These are phyloP conservation scores for Thaumatotibia leucotreta DNA, from an alignment of 1,140 invertebrate species.

Conservation along the genomic window DNA sequence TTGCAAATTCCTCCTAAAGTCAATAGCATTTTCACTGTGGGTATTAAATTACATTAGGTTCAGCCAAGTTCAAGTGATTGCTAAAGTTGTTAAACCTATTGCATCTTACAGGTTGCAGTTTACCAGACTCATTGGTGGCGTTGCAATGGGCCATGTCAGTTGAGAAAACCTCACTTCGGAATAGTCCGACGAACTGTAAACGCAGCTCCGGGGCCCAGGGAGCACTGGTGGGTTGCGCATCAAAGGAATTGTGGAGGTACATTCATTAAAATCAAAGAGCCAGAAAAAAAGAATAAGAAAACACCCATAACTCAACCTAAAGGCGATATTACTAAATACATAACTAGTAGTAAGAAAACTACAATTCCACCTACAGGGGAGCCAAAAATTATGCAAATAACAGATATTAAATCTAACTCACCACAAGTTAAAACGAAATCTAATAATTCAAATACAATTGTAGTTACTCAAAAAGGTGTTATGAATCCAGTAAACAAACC, in stretches of 20 bases:
- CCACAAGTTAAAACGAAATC: constrained; percentile 31
- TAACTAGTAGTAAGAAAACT: constrained; percentile 43
- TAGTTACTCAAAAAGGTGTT: constrained; percentile 46
- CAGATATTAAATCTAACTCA: constrained; percentile 27
- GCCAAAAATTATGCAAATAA: constrained; percentile 44
- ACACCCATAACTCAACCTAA: constrained; percentile 29
- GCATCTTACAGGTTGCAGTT: constrained; percentile 68
- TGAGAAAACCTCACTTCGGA: constrained; percentile 90
- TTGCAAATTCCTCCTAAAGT: too few species aligned
- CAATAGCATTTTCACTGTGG: too few species aligned
- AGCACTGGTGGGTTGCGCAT: constrained; percentile 94
- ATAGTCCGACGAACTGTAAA: constrained; percentile 86
- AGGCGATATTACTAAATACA: constrained; percentile 55
- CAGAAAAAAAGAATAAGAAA: constrained; percentile 56
- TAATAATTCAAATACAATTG: constrained; percentile 44
- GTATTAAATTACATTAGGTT: too few species aligned
- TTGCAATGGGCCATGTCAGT: constrained; percentile 93
- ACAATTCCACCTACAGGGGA: constrained; percentile 23
- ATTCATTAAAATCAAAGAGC: constrained; percentile 88
- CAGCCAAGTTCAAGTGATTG: too few species aligned
- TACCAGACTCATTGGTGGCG: constrained; percentile 96
- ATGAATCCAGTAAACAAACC: constrained; percentile 31
- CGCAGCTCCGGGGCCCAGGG: constrained; percentile 90
- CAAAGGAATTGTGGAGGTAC: constrained; percentile 87
- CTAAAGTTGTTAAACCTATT: constrained; percentile 22